Conservation (phyloP, 92 coral and sea anemone genomes). For the Actinernus sp. region DNA sequence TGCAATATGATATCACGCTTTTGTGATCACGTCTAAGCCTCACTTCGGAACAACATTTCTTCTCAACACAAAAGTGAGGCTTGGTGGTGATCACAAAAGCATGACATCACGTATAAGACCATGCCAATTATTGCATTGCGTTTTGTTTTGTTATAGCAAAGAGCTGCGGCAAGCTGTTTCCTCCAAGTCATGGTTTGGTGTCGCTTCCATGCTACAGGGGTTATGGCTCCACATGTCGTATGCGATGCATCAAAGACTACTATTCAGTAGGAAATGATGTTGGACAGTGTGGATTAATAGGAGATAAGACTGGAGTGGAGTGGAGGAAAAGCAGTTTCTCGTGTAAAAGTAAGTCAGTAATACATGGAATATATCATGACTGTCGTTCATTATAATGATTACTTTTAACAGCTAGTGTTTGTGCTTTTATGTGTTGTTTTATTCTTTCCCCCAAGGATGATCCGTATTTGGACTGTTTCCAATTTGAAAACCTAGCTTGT, state of each 20-base stretch:
- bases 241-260: slow-evolving; percentile 19
- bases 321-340: slow-evolving; percentile 18
- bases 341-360: slow-evolving; percentile 15
- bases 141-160: not conserved
- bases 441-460: not conserved
- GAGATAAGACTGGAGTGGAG: slow-evolving; percentile 8
- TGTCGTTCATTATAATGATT: too few relatives aligned
- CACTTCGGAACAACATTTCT: too few relatives aligned
- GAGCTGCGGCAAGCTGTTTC: not conserved
- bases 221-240: slow-evolving; percentile 18
- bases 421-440: not conserved
- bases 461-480: too few relatives aligned
- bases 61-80: too few relatives aligned
- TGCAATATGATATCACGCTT: too few relatives aligned
- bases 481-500: too few relatives aligned
- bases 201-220: slow-evolving; percentile 21
- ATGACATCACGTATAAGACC: not conserved
- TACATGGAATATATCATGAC: too few relatives aligned
- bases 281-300: slow-evolving; percentile 9
- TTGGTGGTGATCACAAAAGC: not conserved
- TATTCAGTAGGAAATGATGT: slow-evolving; percentile 15
- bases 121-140: too few relatives aligned
- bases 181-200: slow-evolving; percentile 10
- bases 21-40: too few relatives aligned
- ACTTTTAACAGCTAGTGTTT: too few relatives aligned